Conservation (phyloP, 2,113 vertebrate genomes). For the Phylloscopus trochilus region DNA sequence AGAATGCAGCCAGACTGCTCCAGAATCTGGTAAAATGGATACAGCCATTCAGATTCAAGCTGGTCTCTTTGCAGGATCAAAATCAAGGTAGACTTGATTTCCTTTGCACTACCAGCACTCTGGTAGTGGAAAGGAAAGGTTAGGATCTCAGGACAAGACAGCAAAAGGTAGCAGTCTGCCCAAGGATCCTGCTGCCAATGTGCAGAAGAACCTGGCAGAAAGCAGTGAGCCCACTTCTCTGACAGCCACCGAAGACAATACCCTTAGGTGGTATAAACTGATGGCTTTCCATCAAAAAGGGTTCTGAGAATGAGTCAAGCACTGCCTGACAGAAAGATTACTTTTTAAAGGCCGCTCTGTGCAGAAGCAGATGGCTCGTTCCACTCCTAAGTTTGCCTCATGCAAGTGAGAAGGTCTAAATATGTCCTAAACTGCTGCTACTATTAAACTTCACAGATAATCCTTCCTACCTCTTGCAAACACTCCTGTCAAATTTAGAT, state of each 20-base stretch:
- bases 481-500: conserved; percentile 12
- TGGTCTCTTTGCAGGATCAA: background rate
- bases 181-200: background rate
- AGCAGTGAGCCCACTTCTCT: background rate
- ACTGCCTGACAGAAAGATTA: background rate
- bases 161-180: background rate
- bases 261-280: background rate
- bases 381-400: background rate
- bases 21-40: background rate
- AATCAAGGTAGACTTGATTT: background rate
- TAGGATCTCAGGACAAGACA: background rate
- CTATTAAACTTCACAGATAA: background rate
- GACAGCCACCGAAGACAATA: background rate
- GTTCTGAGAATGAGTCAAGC: background rate
- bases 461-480: conserved; percentile 25
- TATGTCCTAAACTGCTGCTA: conserved; percentile 27
- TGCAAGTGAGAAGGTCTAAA: conserved; percentile 25
- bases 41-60: accelerated
- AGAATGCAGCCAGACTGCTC: background rate
- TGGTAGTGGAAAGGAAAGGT: background rate
- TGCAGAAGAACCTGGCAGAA: background rate
- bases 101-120: background rate
- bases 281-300: background rate
- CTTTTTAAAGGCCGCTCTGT: background rate
- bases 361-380: conserved; percentile 13